Evolutionary conservation across 2,113 vertebrate genomes (phyloP).

Genomic region (Corythaeola cristata): DNA sequence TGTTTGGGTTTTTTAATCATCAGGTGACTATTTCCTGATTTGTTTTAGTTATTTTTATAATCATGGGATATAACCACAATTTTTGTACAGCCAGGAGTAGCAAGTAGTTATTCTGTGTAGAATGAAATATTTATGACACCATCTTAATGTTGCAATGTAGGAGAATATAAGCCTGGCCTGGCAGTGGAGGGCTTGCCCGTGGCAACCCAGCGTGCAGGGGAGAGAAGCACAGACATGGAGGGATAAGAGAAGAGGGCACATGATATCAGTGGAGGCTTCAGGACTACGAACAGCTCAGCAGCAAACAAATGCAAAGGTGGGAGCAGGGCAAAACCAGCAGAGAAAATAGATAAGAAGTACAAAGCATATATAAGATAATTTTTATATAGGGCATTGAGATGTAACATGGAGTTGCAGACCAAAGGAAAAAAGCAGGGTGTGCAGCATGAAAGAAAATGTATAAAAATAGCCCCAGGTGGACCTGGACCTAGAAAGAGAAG

Average conservation of each 20-base stretch:
- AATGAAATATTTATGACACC: background rate
- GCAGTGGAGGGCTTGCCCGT: background rate
- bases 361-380: background rate
- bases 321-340: background rate
- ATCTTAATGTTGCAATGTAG: background rate
- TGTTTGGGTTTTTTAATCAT: background rate
- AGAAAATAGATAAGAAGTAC: background rate
- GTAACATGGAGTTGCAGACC: background rate
- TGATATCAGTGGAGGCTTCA: background rate
- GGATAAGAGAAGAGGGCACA: background rate
- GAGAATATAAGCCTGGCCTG: background rate
- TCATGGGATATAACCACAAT: background rate
- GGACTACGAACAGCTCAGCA: background rate
- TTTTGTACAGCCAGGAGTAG: background rate
- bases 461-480: rapidly evolving
- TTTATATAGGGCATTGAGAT: background rate
- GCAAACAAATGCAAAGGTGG: background rate
- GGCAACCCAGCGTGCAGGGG: background rate
- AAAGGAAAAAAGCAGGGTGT: background rate
- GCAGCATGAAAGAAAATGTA: background rate
- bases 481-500: background rate
- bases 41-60: background rate
- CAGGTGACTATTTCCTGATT: background rate
- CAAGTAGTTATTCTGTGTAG: background rate
- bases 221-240: background rate